Percentiles rank a stretch among this genome's conserved stretches.
Evolutionary conservation across 1,140 invertebrate genomes (phyloP).

Genomic region (Drosophila lowei): DNA sequence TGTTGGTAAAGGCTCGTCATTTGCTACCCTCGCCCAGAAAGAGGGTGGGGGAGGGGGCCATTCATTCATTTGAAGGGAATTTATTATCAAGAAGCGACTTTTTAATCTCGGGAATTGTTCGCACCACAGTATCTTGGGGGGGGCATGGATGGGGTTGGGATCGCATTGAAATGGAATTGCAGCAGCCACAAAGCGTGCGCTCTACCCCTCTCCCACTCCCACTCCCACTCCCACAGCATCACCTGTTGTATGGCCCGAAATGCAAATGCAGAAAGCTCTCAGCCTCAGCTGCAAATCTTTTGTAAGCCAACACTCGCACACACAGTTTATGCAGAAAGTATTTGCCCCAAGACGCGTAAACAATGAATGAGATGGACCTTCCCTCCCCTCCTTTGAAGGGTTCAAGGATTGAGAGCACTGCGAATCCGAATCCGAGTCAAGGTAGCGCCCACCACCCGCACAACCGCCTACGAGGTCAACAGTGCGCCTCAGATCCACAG

Average conservation of each 20-base stretch:
- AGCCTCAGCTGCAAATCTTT: slow-evolving; percentile 21
- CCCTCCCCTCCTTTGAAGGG: slow-evolving; percentile 13
- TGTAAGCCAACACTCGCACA: slow-evolving; percentile 20
- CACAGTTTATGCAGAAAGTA: slow-evolving; percentile 33
- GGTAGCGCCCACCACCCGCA: slow-evolving; percentile 17
- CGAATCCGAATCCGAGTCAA: slow-evolving; percentile 53
- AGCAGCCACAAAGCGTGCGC: slow-evolving; percentile 35
- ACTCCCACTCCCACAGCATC: neutral
- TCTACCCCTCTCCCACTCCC: neutral
- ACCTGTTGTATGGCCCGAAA: slow-evolving; percentile 24
- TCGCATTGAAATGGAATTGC: slow-evolving; percentile 19
- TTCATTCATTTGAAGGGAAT: slow-evolving; percentile 42
- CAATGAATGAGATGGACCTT: slow-evolving; percentile 41
- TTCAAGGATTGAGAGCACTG: slow-evolving; percentile 59
- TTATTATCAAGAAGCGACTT: slow-evolving; percentile 40
- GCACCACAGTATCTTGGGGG: slow-evolving; percentile 2
- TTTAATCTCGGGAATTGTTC: slow-evolving; percentile 66
- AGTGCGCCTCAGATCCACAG: slow-evolving; percentile 18
- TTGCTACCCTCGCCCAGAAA: too few relatives aligned
- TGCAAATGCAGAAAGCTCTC: slow-evolving; percentile 30
- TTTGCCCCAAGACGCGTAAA: slow-evolving; percentile 53
- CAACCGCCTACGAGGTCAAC: slow-evolving; percentile 41
- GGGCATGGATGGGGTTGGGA: neutral
- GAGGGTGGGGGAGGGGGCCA: neutral
- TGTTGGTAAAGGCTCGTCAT: neutral